Evolutionary conservation across 2,888 invertebrate genomes (phyloP), one percentile per base, ranked within the genome.

Genomic region (Hydrotaea diabolus): DNA sequence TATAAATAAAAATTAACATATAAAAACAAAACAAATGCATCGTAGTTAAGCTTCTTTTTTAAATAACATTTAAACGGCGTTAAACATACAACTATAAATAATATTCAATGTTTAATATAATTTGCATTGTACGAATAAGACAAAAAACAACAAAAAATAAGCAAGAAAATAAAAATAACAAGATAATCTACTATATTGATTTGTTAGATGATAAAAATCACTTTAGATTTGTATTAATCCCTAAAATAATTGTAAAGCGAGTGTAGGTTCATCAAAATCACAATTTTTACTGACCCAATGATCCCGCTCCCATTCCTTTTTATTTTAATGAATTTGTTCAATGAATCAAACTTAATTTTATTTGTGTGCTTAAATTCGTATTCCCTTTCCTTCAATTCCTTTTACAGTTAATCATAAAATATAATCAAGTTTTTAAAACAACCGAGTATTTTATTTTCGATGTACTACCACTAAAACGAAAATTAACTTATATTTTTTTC

Each of bases 21-120:
- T n/a, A n/a, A n/a, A 74, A 26, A 59, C 59, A 23, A n/a, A n/a
- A 46, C 43, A 46, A 74, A 17, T 21, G 21, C 66, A 76, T 66
- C 57, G 73, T 85, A 85, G 73, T 77, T 85, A 85, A 85, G 85
- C 85, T 85, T 82, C 82, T 82, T 81, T 46, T 77, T 77, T 75
- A 79, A 79, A 57, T 69, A 57, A 71, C 39, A 66, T 73, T 72
- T 64, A 76, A 62, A 76, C 53, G 78, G 72, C 79, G 77, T 76
- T 79, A 75, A 66, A 39, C 13, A 66, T 23, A 73, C 23, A 17
- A 26, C 17, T 46, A 19, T 74, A 84, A 31, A 31, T n/a, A n/a
- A n/a, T 78, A 79, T 79, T 79, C 69, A 77, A 85, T 76, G 81
- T 76, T 85, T 79, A 39, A 82, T 31, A 73, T 57, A 55, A 73